phyloP scores from a whole-genome alignment of 2,113 vertebrate genomes.

The Tychaedon coryphoeus region DNA sequence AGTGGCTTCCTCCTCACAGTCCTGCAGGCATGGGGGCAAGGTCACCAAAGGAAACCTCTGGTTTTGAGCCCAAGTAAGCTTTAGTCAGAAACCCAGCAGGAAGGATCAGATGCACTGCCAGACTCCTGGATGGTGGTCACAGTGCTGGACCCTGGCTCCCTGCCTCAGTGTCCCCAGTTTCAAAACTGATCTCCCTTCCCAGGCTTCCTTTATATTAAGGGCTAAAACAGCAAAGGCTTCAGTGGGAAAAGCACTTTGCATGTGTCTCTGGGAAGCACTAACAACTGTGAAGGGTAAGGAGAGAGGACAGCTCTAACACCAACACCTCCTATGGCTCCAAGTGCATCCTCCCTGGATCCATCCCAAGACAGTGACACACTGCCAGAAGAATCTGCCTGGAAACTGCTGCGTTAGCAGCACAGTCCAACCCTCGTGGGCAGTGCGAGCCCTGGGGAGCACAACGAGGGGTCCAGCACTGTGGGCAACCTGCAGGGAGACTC shows the following conservation, averaged over 20 bases:
- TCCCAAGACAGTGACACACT: not conserved
- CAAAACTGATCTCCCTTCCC: not conserved
- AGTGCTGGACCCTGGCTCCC: fast-evolving
- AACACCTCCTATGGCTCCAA: not conserved
- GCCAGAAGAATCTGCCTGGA: not conserved
- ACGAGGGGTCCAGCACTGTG: fast-evolving
- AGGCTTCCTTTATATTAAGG: not conserved
- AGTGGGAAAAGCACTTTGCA: not conserved
- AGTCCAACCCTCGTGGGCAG: fast-evolving
- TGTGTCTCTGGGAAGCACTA: not conserved
- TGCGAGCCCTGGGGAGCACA: not conserved
- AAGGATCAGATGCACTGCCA: not conserved
- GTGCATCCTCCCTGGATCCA: not conserved
- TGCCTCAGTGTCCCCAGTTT: not conserved
- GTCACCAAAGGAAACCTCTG: not conserved
- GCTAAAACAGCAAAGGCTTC: not conserved
- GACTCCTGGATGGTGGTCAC: not conserved
- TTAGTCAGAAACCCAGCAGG: not conserved
- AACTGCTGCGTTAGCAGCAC: not conserved
- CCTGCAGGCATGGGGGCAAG: not conserved
- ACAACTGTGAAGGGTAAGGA: not conserved
- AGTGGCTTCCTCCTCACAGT: not conserved
- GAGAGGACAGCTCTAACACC: not conserved
- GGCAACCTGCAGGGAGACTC: not conserved
- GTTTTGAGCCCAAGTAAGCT: not conserved